Conservation (phyloP, 2,113 vertebrate genomes). For the Saiga tatarica region DNA sequence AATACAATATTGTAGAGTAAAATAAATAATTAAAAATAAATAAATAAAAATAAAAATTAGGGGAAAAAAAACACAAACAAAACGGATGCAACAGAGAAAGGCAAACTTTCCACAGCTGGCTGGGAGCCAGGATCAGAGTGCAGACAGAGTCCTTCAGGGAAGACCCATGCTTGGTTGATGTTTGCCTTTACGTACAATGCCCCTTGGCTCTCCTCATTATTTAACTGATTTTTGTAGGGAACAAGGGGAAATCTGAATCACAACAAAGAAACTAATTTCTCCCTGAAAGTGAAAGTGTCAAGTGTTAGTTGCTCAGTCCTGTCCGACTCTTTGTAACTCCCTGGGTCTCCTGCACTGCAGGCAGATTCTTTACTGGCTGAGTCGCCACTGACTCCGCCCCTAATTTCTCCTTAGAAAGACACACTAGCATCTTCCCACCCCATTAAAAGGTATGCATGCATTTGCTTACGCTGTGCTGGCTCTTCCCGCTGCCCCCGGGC, state of each 20-base stretch:
- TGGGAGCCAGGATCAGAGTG: background rate
- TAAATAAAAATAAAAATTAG: too few species aligned
- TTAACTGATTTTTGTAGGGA: background rate
- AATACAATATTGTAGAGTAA: too few species aligned
- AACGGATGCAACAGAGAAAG: constrained; percentile 38
- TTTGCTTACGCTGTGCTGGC: background rate
- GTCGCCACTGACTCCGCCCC: background rate
- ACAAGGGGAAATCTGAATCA: background rate
- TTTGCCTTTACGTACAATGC: background rate
- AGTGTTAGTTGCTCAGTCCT: background rate
- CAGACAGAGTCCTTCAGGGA: background rate
- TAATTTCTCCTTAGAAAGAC: background rate
- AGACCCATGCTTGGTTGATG: background rate
- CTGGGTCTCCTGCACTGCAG: background rate
- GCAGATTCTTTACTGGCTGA: background rate
- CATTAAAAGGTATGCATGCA: background rate
- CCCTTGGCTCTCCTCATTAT: background rate
- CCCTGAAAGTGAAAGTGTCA: background rate
- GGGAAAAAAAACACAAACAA: too few species aligned
- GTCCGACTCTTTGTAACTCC: background rate
- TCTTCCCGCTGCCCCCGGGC: background rate
- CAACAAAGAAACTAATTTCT: background rate
- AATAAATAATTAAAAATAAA: too few species aligned
- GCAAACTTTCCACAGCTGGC: constrained; percentile 31
- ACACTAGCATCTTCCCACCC: background rate